Evolutionary conservation across 2,888 invertebrate genomes (phyloP).

Genomic region (Corythucha ciliata): DNA sequence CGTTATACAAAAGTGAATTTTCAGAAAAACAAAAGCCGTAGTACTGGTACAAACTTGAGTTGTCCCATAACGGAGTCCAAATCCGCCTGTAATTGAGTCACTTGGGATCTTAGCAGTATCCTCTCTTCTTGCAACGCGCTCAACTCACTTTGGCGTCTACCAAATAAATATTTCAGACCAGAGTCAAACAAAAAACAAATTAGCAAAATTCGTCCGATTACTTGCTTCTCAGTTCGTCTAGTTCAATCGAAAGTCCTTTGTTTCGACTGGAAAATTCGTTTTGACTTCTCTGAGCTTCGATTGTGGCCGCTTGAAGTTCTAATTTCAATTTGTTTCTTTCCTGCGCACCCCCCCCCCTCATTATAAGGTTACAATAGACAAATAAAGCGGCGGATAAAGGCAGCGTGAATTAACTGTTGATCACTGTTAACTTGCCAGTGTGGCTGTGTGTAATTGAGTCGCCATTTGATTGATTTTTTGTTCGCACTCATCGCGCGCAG

Average conservation of each 20-base stretch:
- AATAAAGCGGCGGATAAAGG: no score
- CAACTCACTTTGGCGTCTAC: conserved; percentile 22
- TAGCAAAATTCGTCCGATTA: conserved; percentile 2
- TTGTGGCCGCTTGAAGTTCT: conserved; percentile 22
- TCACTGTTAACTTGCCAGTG: conserved; percentile 18
- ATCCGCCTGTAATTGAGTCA: conserved; percentile 20
- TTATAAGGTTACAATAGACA: not conserved
- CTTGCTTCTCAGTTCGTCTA: conserved; percentile 25
- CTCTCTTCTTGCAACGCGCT: conserved; percentile 24
- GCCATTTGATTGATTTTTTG: conserved; percentile 18
- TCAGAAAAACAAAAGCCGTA: not conserved
- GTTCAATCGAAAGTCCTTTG: conserved; percentile 19
- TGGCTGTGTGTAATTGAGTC: conserved; percentile 24
- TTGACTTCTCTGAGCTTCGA: conserved; percentile 13
- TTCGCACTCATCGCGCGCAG: conserved; percentile 16
- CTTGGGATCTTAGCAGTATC: conserved; percentile 23
- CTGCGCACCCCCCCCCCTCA: not conserved
- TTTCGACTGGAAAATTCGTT: conserved; percentile 19
- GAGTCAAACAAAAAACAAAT: conserved; percentile 3
- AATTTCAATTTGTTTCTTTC: conserved; percentile 25
- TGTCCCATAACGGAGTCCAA: conserved; percentile 17
- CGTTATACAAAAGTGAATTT: not conserved
- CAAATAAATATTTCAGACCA: not conserved
- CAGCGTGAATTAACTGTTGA: not conserved
- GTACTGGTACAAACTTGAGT: conserved; percentile 10